Percentiles rank a stretch among this genome's conserved stretches.
phyloP scores from a whole-genome alignment of 2,888 invertebrate species.

The Proisotoma minuta region DNA sequence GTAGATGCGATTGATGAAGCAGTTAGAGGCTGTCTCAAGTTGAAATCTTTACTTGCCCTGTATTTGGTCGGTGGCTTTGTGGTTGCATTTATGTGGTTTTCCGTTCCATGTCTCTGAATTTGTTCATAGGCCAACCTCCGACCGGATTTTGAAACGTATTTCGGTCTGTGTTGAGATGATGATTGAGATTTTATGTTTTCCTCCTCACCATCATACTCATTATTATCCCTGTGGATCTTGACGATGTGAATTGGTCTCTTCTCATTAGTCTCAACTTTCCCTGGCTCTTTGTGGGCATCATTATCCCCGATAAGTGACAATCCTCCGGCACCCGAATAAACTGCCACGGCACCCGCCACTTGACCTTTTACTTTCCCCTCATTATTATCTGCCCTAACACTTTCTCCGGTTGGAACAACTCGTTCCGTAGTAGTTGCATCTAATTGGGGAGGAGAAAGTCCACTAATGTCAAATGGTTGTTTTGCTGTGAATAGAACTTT shows the following conservation, averaged over 20 bases:
- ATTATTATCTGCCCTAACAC: conserved; percentile 1
- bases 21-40: neutral
- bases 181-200: conserved; percentile 25
- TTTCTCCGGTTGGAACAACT: no score
- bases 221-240: conserved; percentile 13
- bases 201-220: conserved; percentile 21
- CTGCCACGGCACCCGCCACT: neutral
- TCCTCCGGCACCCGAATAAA: neutral
- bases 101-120: neutral
- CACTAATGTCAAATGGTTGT: conserved; percentile 33
- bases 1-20: neutral
- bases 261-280: neutral
- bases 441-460: conserved; percentile 25
- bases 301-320: neutral
- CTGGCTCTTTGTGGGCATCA: neutral
- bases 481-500: conserved; percentile 32
- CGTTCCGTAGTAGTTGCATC: neutral
- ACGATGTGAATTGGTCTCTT: conserved; percentile 11
- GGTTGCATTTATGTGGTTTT: neutral
- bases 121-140: conserved; percentile 10
- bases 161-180: conserved; percentile 18
- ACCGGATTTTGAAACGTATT: conserved; percentile 28
- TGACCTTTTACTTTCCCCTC: neutral
- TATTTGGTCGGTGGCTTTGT: neutral
- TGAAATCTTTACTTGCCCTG: neutral